These are phyloP conservation scores for Pogonophryne albipinna DNA, from an alignment of 2,797 vertebrate species.

Conservation along the genomic window DNA sequence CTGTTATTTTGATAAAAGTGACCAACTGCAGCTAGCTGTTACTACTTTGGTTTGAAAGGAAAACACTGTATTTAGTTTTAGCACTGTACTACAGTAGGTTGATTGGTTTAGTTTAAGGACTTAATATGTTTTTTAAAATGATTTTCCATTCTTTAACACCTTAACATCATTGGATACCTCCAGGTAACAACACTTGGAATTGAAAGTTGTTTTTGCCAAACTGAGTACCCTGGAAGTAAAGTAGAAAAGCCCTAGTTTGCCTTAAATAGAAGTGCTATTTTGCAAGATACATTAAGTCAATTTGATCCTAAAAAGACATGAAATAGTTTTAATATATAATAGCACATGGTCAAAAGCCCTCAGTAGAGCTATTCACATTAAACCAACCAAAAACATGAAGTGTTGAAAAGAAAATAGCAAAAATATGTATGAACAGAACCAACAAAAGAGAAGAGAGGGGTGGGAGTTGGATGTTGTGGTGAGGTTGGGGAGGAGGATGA, in stretches of 20 bases:
- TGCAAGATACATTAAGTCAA: background rate
- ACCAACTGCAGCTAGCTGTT: background rate
- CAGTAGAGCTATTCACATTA: background rate
- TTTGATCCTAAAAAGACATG: background rate
- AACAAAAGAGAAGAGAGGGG: background rate
- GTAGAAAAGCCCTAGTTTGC: background rate
- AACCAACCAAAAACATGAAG: background rate
- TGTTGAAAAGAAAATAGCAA: background rate
- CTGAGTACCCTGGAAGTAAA: background rate
- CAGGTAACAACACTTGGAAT: no score
- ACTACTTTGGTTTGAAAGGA: no score
- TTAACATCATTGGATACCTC: background rate
- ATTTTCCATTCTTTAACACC: background rate
- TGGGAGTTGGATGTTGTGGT: constrained; percentile 13
- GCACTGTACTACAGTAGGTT: background rate
- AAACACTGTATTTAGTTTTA: no score
- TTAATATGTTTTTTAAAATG: no score
- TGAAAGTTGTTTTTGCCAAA: no score
- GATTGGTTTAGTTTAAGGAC: no score
- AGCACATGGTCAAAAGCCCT: background rate
- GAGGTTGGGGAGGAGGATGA: constrained; percentile 48
- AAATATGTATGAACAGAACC: constrained; percentile 11
- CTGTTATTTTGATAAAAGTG: background rate
- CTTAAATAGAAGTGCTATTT: background rate
- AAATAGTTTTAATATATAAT: constrained; percentile 5